Evolutionary conservation across 2,888 invertebrate genomes (phyloP), one percentile per base, ranked within the genome.

Genomic region (Schrankia costaestrigalis): DNA sequence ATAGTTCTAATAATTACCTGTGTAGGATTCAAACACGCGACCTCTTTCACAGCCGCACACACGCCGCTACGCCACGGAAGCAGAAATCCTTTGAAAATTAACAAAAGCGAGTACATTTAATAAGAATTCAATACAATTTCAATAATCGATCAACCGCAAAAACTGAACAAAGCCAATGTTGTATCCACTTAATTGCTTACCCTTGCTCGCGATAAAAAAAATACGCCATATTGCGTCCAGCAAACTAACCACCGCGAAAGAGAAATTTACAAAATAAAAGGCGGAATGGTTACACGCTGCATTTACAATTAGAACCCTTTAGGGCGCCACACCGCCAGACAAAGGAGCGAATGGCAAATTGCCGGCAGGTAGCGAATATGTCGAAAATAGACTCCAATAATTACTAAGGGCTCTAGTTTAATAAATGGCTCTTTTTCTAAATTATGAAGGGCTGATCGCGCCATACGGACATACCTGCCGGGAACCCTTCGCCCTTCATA

Each of bases 281-380:
- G 70, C 61, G 55, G 64, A 77, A 85, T 86, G 78, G 85, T 87
- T 87, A 87, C 82, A 87, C 82, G 86, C 66, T 72, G 77, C 81
- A 85, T 87, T 87, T 84, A 81, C 78, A 86, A 86, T 87, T 85
- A 78, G 76, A 87, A 84, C 87, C 87, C 87, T 87, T 87, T 87
- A 78, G 87, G 86, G 86, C 86, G 86, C 87, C 87, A 85, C 85
- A 77, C 86, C 82, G 85, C 69, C 86, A 84, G 78, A 87, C 86
- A 87, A 87, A 79, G 78, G 71, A 73, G 73, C 81, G 76, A 85
- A 83, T 86, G 81, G 82, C 86, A 81, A 87, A 87, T 82, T 85
- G 82, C 71, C 74, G 75, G 86, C 86, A 86, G 85, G 87, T 87
- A 87, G 87, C 86, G 85, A 87, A 86, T 85, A 84, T 80, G 74